Conservation (phyloP, 2,113 vertebrate genomes). For the mouse (Mus musculus) region DNA sequence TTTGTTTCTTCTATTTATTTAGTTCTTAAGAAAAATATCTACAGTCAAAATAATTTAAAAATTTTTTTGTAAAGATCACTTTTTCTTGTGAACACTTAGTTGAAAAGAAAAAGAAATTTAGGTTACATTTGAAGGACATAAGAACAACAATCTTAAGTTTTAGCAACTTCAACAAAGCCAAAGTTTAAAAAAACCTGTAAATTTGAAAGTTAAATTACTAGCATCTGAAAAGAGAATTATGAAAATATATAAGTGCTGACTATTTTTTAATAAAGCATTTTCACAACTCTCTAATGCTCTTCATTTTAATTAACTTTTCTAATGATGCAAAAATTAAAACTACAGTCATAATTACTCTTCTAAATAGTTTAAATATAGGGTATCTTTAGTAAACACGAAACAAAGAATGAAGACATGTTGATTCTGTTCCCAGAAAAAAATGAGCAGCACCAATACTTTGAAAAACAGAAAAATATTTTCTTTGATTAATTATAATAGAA, state of each 20-base stretch:
- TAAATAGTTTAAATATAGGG: slow-evolving; percentile 41
- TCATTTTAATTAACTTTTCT: slow-evolving; percentile 46
- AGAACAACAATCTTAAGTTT: slow-evolving; percentile 36
- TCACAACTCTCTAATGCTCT: not conserved
- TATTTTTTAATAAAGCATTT: slow-evolving; percentile 39
- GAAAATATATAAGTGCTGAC: not conserved
- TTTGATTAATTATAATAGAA: slow-evolving; percentile 32
- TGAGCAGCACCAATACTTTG: not conserved
- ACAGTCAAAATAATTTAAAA: slow-evolving; percentile 22
- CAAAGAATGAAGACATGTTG: not conserved
- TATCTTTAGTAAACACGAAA: slow-evolving; percentile 45
- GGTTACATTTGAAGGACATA: not conserved
- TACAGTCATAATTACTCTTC: not conserved
- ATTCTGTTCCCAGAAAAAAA: slow-evolving; percentile 48
- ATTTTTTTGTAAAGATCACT: not conserved
- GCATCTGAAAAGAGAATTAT: slow-evolving; percentile 44
- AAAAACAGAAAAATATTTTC: slow-evolving; percentile 44
- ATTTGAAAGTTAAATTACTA: slow-evolving; percentile 26
- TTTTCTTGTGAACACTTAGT: slow-evolving; percentile 11
- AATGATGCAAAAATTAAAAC: slow-evolving; percentile 41
- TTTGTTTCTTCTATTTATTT: not conserved
- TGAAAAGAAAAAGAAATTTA: slow-evolving; percentile 34
- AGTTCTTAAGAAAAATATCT: slow-evolving; percentile 28
- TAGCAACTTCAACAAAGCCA: slow-evolving; percentile 39
- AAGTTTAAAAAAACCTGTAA: slow-evolving; percentile 32